Evolutionary conservation across 2,888 invertebrate genomes (phyloP), one percentile per base, ranked within the genome.

Genomic region (Perithous albicinctus): DNA sequence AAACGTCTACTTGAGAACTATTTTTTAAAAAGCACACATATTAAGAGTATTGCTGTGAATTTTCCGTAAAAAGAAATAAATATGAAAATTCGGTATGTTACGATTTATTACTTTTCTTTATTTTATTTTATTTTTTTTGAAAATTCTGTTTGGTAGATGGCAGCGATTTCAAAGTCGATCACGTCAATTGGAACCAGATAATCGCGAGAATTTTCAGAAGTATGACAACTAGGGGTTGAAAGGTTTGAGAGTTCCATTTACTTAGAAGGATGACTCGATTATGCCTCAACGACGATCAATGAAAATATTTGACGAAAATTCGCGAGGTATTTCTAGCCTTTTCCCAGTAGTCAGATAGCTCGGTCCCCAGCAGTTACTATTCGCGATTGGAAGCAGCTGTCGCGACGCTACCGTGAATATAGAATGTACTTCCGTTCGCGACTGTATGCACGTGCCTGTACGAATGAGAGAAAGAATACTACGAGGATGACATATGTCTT

Each of bases 361-460:
- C 61, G 48, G n/a, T n/a, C 23, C 35, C 59, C 66, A 41, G 51
- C 70, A 41, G 56, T 78, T 75, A 43, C 51, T 26, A 56, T 41
- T 66, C n/a, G 75, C 86, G 82, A 87, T 89, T 88, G 85, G 80
- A 18, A 83, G 85, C 88, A 89, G 88, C 87, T 89, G 88, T 78
- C 85, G 86, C 75, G 80, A 83, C 77, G 84, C 78, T 85, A 82
- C 81, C 81, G 83, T 85, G 85, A 85, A 87, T 86, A 83, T 85
- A 80, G 78, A 80, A 82, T 84, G 67, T 74, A 80, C 81, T 69
- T 70, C 54, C 43, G 43, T 29, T 78, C 20, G 46, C 8, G 66
- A 48, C 59, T 35, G 20, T 54, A 26, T 20, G 18, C 32, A 35
- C 23, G 59, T 77, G 67, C 63, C 74, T 72, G 80, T 63, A 76